phyloP scores from a whole-genome alignment of 1,140 invertebrate genomes.

The Eriosoma lanigerum region DNA sequence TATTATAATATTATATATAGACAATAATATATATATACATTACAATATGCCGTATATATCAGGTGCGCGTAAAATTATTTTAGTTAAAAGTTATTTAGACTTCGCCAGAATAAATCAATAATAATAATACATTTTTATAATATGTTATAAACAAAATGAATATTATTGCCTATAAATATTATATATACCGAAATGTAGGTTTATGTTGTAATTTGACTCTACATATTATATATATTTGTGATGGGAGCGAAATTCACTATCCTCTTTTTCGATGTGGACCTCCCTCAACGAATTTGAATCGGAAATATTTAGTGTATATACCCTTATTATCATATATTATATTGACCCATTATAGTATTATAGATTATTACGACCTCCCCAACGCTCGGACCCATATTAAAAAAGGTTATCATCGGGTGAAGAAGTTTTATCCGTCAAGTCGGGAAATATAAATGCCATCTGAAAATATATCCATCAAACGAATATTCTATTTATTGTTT shows the following conservation, averaged over 20 bases:
- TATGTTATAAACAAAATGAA: slow-evolving; percentile 9
- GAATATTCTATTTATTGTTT: neutral
- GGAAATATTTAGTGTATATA: neutral
- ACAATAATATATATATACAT: neutral
- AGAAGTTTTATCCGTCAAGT: neutral
- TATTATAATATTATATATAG: too few species aligned
- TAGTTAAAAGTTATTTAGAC: too few species aligned
- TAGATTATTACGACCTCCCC: neutral
- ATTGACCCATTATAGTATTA: neutral
- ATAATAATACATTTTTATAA: neutral
- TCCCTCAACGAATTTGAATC: slow-evolving; percentile 10
- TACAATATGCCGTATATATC: too few species aligned
- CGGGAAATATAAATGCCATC: neutral
- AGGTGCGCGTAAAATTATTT: too few species aligned
- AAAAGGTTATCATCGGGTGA: neutral
- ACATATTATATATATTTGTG: neutral
- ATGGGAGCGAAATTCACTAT: neutral
- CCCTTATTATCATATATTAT: neutral
- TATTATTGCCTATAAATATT: slow-evolving; percentile 13
- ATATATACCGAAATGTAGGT: neutral
- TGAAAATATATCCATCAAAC: neutral
- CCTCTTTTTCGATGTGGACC: neutral
- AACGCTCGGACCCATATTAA: neutral
- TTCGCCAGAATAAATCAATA: too few species aligned
- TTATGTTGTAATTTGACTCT: slow-evolving; percentile 22